Evolutionary conservation across 2,113 vertebrate genomes (phyloP), one percentile per base, ranked within the genome.

Genomic region (Verasper variegatus): DNA sequence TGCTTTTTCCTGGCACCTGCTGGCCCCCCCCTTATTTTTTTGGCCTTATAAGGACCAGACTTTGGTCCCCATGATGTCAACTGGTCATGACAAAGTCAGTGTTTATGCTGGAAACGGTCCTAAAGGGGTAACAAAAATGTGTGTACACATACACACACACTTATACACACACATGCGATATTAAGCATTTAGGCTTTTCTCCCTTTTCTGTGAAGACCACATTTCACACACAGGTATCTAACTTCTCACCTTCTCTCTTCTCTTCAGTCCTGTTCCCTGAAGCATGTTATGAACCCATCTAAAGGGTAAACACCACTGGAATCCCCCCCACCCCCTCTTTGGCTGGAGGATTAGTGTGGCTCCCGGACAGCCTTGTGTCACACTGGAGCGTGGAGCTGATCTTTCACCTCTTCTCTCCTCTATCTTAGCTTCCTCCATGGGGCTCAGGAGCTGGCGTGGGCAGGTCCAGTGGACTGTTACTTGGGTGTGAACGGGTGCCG

Each of bases 401-500:
- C 86, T 89, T 86, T 90, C 78, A 77, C 85, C 83, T 87, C 87
- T 85, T 74, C 88, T 61, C 83, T 80, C 58, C 66, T 65, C 47
- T 76, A 68, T 76, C 79, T 87, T 49, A 68, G 76, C 74, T 85
- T 85, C 68, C 11, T 1, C 61, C 54, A 17, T 4, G 21, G 71
- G 35, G 57, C 74, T 82, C 56, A 1, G 62, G 80, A 61, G 57
- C 66, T 63, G 65, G 24, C n/a, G 2, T 72, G 71, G 74, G 80
- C 81, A 65, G 72, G 67, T 71, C 71, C 70, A 82, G 89, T 86
- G 81, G 85, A 70, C 87, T 88, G 80, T 89, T 88, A 91, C 88
- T 20, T 81, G 23, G 70, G 90, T 91, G 92, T 81, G 82, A 93
- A 74, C 84, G 87, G 76, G 88, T 84, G 91, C 88, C 86, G 20